Evolutionary conservation across 2,888 invertebrate species (phyloP).

Genomic region (Cynaeus angustus): DNA sequence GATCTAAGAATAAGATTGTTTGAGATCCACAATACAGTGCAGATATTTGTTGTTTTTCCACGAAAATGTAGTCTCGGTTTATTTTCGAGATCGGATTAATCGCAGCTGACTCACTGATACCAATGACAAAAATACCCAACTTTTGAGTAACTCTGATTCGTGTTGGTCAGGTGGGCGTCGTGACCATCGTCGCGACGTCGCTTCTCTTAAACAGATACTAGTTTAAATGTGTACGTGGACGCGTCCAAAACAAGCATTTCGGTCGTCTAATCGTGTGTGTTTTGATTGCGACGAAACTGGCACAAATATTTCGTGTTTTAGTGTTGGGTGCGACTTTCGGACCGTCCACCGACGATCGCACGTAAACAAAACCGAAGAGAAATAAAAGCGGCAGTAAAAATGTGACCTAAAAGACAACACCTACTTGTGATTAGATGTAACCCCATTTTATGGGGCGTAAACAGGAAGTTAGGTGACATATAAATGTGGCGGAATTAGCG

Average conservation of each 20-base stretch:
- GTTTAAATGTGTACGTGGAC: conserved; percentile 58
- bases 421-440: not conserved
- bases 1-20: conserved; percentile 2
- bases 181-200: conserved; percentile 56
- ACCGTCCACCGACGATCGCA: conserved; percentile 8
- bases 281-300: conserved; percentile 40
- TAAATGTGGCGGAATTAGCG: conserved; percentile 29
- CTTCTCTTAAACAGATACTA: conserved; percentile 60
- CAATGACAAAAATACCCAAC: conserved; percentile 43
- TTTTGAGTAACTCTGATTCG: conserved; percentile 53
- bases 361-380: not conserved
- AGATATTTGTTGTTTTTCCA: conserved; percentile 24
- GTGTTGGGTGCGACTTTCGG: conserved; percentile 21
- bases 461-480: conserved; percentile 20
- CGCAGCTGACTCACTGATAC: conserved; percentile 44
- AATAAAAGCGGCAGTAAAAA: conserved; percentile 26
- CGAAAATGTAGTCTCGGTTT: conserved; percentile 30
- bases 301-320: conserved; percentile 32
- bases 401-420: conserved; percentile 22
- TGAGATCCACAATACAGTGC: conserved; percentile 18
- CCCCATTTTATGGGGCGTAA: conserved; percentile 11
- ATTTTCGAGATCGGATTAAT: conserved; percentile 37
- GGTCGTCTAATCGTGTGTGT: conserved; percentile 43
- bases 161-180: conserved; percentile 57
- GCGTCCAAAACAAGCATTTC: conserved; percentile 55